Evolutionary conservation across 2,113 vertebrate genomes (phyloP).

Genomic region (Burhinus oedicnemus): DNA sequence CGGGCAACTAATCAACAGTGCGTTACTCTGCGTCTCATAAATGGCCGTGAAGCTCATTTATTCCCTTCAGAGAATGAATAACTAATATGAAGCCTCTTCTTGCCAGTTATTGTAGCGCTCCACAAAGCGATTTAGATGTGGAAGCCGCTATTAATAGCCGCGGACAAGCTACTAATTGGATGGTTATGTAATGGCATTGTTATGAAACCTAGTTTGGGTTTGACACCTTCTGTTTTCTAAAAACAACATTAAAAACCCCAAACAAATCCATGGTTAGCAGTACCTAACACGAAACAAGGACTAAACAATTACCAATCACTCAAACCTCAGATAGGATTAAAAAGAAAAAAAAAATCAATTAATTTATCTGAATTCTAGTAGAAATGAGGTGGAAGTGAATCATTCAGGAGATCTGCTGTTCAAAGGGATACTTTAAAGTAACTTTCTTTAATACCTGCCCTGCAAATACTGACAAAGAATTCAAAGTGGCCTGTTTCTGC

Average conservation of each 20-base stretch:
- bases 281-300: background rate
- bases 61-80: slow-evolving; percentile 10
- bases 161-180: slow-evolving; percentile 62
- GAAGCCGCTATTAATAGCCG: slow-evolving; percentile 66
- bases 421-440: background rate
- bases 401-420: background rate
- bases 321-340: background rate
- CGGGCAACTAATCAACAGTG: background rate
- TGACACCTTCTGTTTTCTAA: slow-evolving; percentile 61
- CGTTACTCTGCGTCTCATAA: background rate
- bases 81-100: background rate
- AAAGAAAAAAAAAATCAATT: background rate
- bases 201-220: slow-evolving; percentile 51
- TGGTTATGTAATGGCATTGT: slow-evolving; percentile 58
- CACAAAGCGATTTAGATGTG: slow-evolving; percentile 7
- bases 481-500: background rate
- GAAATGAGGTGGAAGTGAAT: background rate
- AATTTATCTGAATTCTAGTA: background rate
- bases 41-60: background rate
- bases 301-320: background rate
- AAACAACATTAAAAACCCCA: background rate
- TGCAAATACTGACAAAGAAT: background rate
- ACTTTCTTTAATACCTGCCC: background rate
- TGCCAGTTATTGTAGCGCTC: background rate
- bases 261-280: background rate